Base-by-base conservation (phyloP, 2,888 invertebrate species). In the Lithosia quadra region DNA sequence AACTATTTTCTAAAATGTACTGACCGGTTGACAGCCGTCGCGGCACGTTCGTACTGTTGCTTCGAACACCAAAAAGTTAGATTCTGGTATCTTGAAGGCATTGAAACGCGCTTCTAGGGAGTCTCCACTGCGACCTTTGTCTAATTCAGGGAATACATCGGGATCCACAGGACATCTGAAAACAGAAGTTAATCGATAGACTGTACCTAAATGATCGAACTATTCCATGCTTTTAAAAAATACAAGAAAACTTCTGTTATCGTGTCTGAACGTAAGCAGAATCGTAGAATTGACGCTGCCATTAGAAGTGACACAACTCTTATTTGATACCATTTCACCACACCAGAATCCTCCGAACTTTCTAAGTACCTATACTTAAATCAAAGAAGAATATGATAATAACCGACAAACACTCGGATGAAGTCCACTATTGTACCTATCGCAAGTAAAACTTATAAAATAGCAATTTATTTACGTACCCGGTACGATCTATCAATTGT, bases 51-150 rank as follows among this genome's bases (percentile, higher is more conserved):
- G 95, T 0, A 99, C 98, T 0, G 98, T 98, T 0, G 98, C 98
- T 91, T 99, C 98, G 85, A 99, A 99, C 0, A 98, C 98, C 79
- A 99, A 92, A 95, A 98, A 98, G 90, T 98, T 98, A 0, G 98
- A 98, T 92, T 98, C 98, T 0, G 98, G 98, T 77, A 99, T 98
- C 92, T 98, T 99, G 88, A 98, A 99, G 0, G 98, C 98, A 89
- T 98, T 98, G 90, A 99, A 99, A 83, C 98, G 96, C 0, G 98
- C 98, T 94, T 98, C 98, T 65, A 99, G 92, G 5, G 98, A 98
- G 85, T 98, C 98, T 0, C 98, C 97, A 82, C 96, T 98, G 33
- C 98, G 96, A 0, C 98, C 96, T 85, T 98, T 97, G 87, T 98
- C 98, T 79, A 99, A 90, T 86, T 98, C 98, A 0, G 98, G 98